A percentile compares a stretch with the other conserved stretches of the same genome.
phyloP scores from a whole-genome alignment of 1,140 invertebrate species.

The Panonychus citri region DNA sequence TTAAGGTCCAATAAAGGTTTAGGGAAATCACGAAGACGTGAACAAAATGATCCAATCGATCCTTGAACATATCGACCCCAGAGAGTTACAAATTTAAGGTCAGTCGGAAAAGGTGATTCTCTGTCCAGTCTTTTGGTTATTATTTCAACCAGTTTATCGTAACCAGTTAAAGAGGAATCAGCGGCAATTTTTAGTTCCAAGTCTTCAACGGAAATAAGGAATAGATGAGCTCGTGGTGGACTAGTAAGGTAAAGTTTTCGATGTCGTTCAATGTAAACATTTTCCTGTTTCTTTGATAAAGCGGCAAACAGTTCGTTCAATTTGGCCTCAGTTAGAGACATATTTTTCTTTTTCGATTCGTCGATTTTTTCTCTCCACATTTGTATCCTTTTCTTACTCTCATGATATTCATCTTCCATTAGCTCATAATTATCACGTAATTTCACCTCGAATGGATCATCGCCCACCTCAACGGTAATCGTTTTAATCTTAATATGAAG shows the following conservation, averaged over 20 bases:
- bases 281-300: slow-evolving; percentile 63
- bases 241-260: slow-evolving; percentile 42
- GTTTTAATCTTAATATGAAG: slow-evolving; percentile 52
- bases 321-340: slow-evolving; percentile 16
- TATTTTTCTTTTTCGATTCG: slow-evolving; percentile 31
- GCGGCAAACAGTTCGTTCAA: slow-evolving; percentile 63
- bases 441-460: slow-evolving; percentile 95
- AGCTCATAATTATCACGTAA: slow-evolving; percentile 85
- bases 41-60: slow-evolving; percentile 55
- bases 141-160: slow-evolving; percentile 43
- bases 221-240: slow-evolving; percentile 46
- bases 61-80: slow-evolving; percentile 70
- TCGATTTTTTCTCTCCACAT: slow-evolving; percentile 68
- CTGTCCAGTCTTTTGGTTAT: slow-evolving; percentile 49
- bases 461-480: slow-evolving; percentile 67
- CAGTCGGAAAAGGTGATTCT: slow-evolving; percentile 70
- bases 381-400: slow-evolving; percentile 68
- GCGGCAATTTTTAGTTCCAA: slow-evolving; percentile 59
- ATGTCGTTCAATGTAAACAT: slow-evolving; percentile 82
- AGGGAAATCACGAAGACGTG: slow-evolving; percentile 83
- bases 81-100: slow-evolving; percentile 63
- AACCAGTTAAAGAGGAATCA: slow-evolving; percentile 59
- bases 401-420: slow-evolving; percentile 82
- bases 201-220: slow-evolving; percentile 53
- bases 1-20: slow-evolving; percentile 64